These are phyloP conservation scores for Notolepis coatsorum DNA, from an alignment of 2,797 vertebrate species.

Conservation along the genomic window DNA sequence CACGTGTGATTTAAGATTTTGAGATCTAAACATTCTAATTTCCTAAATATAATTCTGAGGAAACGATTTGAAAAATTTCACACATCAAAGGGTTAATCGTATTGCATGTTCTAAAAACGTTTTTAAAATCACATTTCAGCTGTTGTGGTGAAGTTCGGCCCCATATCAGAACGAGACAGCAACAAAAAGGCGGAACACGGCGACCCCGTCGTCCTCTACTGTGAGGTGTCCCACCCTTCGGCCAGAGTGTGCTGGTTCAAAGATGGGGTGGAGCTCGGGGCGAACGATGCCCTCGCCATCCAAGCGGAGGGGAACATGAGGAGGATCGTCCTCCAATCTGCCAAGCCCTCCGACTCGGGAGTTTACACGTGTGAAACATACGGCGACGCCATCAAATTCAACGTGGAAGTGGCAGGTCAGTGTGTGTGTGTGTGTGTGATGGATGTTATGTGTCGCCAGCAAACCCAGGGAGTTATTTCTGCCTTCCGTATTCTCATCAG, in stretches of 20 bases:
- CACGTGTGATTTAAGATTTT: neutral
- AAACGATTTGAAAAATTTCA: too few relatives aligned
- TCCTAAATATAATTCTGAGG: too few relatives aligned
- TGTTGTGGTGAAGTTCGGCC: constrained; percentile 71
- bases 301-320: constrained; percentile 82
- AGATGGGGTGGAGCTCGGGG: constrained; percentile 72
- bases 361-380: constrained; percentile 75
- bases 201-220: constrained; percentile 78
- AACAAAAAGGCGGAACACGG: constrained; percentile 69
- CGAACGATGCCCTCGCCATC: constrained; percentile 66
- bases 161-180: constrained; percentile 70
- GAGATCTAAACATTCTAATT: too few relatives aligned
- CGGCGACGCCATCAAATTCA: constrained; percentile 72
- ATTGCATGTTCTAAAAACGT: too few relatives aligned
- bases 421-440: too few relatives aligned
- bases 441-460: too few relatives aligned
- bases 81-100: too few relatives aligned
- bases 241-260: constrained; percentile 78
- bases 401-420: constrained; percentile 75
- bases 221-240: constrained; percentile 76
- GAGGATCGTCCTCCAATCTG: constrained; percentile 77
- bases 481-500: neutral
- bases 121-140: constrained; percentile 66
- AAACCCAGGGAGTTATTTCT: too few relatives aligned
- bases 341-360: constrained; percentile 74